phyloP scores from a whole-genome alignment of 2,113 vertebrate genomes.

The Bambusicola thoracicus region DNA sequence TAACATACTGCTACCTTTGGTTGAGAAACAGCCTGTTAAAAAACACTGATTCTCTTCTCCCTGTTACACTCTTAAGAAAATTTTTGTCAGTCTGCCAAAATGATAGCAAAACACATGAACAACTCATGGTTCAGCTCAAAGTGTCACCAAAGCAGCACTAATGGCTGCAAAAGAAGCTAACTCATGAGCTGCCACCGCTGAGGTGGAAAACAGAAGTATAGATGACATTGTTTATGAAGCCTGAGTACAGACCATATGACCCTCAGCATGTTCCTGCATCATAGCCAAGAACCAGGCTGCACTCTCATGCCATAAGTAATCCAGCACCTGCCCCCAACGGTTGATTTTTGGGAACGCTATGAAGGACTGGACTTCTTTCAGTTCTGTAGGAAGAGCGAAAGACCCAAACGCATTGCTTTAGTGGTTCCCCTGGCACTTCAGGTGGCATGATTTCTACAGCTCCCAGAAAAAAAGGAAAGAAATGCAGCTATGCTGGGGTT shows the following conservation, averaged over 20 bases:
- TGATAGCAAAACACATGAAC: slow-evolving; percentile 9
- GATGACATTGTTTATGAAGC: slow-evolving; percentile 2
- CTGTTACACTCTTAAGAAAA: background rate
- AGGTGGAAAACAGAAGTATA: background rate
- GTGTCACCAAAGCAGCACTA: background rate
- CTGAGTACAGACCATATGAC: background rate
- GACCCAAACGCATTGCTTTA: background rate
- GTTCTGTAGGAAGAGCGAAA: background rate
- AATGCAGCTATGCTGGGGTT: background rate
- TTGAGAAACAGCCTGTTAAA: slow-evolving; percentile 25
- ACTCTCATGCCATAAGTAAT: background rate
- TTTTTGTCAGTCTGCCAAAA: background rate
- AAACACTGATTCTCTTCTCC: background rate
- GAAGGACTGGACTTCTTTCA: background rate
- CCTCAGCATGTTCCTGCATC: background rate
- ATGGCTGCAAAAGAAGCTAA: background rate
- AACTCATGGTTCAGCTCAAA: slow-evolving; percentile 10
- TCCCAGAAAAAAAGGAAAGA: background rate
- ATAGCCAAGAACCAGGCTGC: slow-evolving; percentile 9
- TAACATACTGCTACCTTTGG: background rate
- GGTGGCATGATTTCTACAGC: background rate
- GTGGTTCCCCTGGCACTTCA: background rate
- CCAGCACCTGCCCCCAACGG: background rate
- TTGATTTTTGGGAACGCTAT: background rate
- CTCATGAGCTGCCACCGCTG: background rate